A percentile compares a stretch with the other conserved stretches of the same genome.
Conservation (phyloP, 2,888 invertebrate species). For the Lymantria dispar region DNA sequence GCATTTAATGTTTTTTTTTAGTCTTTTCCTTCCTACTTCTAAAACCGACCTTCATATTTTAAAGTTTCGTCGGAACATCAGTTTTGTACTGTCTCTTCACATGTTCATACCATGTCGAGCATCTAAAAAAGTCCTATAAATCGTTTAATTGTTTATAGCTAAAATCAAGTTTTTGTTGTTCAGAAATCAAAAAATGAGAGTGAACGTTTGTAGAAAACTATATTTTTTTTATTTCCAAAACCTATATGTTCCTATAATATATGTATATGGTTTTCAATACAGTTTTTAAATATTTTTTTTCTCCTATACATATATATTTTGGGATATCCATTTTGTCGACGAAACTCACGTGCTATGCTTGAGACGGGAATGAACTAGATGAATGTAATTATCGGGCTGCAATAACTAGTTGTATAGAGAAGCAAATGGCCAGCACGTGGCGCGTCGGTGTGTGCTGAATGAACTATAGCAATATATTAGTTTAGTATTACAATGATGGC, state of each 20-base stretch:
- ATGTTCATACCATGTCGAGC: too few relatives aligned
- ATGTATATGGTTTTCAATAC: slow-evolving; percentile 34
- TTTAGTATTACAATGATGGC: slow-evolving; percentile 42
- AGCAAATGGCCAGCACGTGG: background rate
- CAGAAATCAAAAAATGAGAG: slow-evolving; percentile 21
- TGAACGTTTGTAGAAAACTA: slow-evolving; percentile 35
- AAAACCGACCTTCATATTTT: too few relatives aligned
- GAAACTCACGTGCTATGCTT: background rate
- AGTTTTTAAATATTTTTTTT: slow-evolving; percentile 39
- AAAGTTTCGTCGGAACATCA: too few relatives aligned
- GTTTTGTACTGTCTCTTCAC: too few relatives aligned
- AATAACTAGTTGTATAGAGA: background rate
- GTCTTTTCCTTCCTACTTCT: too few relatives aligned
- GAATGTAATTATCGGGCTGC: background rate
- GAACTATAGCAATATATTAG: slow-evolving; percentile 24
- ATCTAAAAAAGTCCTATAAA: too few relatives aligned
- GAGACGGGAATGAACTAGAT: background rate
- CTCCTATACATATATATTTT: slow-evolving; percentile 43
- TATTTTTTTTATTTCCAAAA: slow-evolving; percentile 31
- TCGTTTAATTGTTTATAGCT: background rate
- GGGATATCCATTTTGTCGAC: slow-evolving; percentile 31
- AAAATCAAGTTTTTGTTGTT: slow-evolving; percentile 16
- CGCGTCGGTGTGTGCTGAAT: slow-evolving; percentile 16
- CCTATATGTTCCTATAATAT: slow-evolving; percentile 48
- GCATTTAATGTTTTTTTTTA: too few relatives aligned